A percentile compares a stretch with the other conserved stretches of the same genome.
phyloP scores from a whole-genome alignment of 2,888 invertebrate species.

The Diarsia rubi region DNA sequence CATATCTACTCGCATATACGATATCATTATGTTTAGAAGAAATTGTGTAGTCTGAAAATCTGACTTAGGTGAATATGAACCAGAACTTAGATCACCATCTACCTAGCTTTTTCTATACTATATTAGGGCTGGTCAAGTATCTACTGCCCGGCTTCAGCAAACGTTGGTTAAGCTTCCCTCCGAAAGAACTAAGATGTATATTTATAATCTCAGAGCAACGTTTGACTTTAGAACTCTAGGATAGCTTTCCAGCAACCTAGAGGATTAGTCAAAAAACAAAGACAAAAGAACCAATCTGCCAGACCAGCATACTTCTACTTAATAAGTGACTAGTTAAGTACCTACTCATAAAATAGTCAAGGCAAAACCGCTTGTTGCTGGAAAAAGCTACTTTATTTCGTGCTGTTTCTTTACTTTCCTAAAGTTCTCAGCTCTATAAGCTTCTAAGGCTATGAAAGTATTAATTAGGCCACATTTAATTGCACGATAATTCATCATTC shows the following conservation, averaged over 20 bases:
- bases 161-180: background rate
- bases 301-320: conserved; percentile 38
- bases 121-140: background rate
- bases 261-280: conserved; percentile 45
- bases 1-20: background rate
- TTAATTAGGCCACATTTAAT: background rate
- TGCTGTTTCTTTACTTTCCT: conserved; percentile 29
- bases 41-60: background rate
- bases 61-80: background rate
- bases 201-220: too few species aligned
- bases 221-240: background rate
- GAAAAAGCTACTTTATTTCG: conserved; percentile 45
- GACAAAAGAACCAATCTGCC: conserved; percentile 52
- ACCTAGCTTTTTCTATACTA: background rate
- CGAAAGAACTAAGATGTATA: too few species aligned
- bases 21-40: background rate
- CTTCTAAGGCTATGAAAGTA: conserved; percentile 2
- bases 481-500: background rate
- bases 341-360: conserved; percentile 66
- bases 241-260: conserved; percentile 1
- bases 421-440: conserved; percentile 23
- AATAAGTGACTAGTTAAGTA: conserved; percentile 59
- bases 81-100: background rate
- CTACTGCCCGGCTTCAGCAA: fast-evolving
- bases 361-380: conserved; percentile 43